These are phyloP conservation scores for Brachirus orientalis DNA, from an alignment of 2,113 vertebrate genomes.

Conservation along the genomic window DNA sequence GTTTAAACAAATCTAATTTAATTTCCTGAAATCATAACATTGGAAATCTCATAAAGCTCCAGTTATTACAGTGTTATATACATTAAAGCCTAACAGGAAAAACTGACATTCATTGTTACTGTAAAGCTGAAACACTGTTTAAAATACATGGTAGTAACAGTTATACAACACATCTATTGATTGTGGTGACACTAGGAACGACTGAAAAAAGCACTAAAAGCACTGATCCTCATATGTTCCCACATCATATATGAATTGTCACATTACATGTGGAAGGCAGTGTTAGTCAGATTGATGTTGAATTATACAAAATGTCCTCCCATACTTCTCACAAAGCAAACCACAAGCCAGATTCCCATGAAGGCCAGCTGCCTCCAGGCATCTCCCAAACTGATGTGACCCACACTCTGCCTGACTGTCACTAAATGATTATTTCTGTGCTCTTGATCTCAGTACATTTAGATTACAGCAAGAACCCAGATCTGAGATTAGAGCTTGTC, in stretches of 20 bases:
- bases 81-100: too few species aligned
- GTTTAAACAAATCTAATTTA: too few species aligned
- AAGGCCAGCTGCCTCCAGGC: constrained; percentile 29
- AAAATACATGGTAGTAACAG: too few species aligned
- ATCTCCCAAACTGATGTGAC: constrained; percentile 20
- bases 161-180: too few species aligned
- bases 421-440: constrained; percentile 24
- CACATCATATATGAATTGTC: constrained; percentile 32
- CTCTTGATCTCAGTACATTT: constrained; percentile 43
- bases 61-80: too few species aligned
- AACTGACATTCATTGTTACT: too few species aligned
- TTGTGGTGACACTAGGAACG: neutral
- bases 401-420: constrained; percentile 32
- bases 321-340: constrained; percentile 37
- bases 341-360: constrained; percentile 53
- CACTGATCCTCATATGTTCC: constrained; percentile 15
- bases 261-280: constrained; percentile 23
- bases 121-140: too few species aligned
- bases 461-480: constrained; percentile 63
- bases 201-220: neutral
- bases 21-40: too few species aligned
- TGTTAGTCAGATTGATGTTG: constrained; percentile 48
- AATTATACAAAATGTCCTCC: constrained; percentile 50
- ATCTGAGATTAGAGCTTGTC: constrained; percentile 62
- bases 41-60: too few species aligned